Base-by-base conservation (phyloP, 2,113 vertebrate species). In the Suncus etruscus region DNA sequence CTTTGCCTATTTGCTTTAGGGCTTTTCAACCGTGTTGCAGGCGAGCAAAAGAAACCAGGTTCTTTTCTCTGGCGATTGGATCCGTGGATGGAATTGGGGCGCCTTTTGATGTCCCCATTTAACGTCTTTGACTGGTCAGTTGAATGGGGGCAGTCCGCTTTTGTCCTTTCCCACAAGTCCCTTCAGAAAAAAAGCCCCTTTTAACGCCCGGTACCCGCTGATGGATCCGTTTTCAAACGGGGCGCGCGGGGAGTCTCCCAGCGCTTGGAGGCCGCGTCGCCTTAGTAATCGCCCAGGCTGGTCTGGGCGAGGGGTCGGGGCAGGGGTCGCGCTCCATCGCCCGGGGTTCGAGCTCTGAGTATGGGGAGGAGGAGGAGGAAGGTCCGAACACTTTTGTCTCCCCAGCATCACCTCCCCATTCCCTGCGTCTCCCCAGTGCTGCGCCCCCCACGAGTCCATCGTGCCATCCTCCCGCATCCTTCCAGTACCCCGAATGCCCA, bases 1-100 rank as follows among this genome's bases (percentile, higher is more conserved):
- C 98, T 98, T 98, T 91, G 95, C 97, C 98, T 98, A 97, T 99
- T 99, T 98, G 98, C 98, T 99, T 98, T 98, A 96, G 95, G 95
- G 96, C 93, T 98, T 98, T 98, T 97, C 98, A 97, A 96, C 96
- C 77, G 79, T 97, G 96, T 97, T 97, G 97, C 96, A 95, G 98
- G 95, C 96, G 94, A 97, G 97, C 39, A 97, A 97, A 97, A 97
- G 97, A 98, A 98, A 97, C 97, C 96, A 97, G 97, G 97, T 98
- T 97, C 97, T 98, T 97, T 98, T 98, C 97, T 97, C 97, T 97
- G 72, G 97, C 97, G 97, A 97, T 98, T 97, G 98, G 98, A 98
- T 98, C 98, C 98, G 97, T 98, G 97, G 97, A 98, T 97, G 97
- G 95, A 92, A 95, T 94, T 96, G 92, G 90, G 92, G 91, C 94